Evolutionary conservation across 2,888 invertebrate species (phyloP), one percentile per base, ranked within the genome.

Genomic region (Lymantria monacha): DNA sequence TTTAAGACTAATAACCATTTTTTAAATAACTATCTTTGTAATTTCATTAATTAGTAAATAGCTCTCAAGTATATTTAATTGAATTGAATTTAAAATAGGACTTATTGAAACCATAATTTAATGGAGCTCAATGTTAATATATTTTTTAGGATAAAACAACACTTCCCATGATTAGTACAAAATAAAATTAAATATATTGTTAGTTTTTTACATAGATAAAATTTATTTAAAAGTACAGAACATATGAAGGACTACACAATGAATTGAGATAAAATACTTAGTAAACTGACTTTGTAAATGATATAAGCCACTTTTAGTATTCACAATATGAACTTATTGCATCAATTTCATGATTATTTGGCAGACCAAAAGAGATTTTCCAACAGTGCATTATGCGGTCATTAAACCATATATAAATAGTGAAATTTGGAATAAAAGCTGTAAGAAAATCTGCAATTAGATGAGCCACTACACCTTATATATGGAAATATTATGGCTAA

Each of bases 131-230:
- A 91, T 91, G 90, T 90, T 91, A 92, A 91, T 92, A 92, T 92
- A 92, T 91, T 91, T 89, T 89, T 88, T 89, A 90, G 88, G 90
- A 88, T 87, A 91, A 91, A 92, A 92, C 91, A 92, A 91, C 91
- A 91, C 90, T 88, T 92, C 85, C 90, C 90, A 85, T 87, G 85
- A 91, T 92, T 92, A 92, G 91, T 92, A 92, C 83, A 91, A 92
- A 92, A 91, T 87, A 89, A 92, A 91, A 91, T 85, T 91, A 89
- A 91, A 89, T 90, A 85, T 90, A 91, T 82, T 89, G 91, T 92
- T 92, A 92, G 91, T 92, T 91, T 89, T 85, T 87, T 88, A 91
- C 87, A 90, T 87, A 91, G 88, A 76, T 84, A 89, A 87, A 87
- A 83, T 89, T 89, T 89, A 87, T 87, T 90, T 87, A 87, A 91